These are phyloP conservation scores for Petrocephalus microphthalmus DNA, from an alignment of 2,113 vertebrate species.

Conservation along the genomic window DNA sequence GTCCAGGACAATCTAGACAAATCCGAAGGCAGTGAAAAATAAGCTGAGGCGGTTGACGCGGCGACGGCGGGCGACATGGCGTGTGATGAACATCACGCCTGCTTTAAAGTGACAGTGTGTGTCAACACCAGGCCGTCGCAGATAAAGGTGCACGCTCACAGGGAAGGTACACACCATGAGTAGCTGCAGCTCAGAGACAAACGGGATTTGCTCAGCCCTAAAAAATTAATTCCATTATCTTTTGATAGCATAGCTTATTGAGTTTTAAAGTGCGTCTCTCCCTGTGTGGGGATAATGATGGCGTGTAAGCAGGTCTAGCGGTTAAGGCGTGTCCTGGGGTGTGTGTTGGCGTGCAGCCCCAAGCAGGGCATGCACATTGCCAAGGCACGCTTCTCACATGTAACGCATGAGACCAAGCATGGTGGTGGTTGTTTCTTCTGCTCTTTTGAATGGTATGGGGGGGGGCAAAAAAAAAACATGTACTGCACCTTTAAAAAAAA, in stretches of 20 bases:
- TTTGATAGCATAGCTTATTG: slow-evolving; percentile 61
- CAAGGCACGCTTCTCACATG: background rate
- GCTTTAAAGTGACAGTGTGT: slow-evolving; percentile 13
- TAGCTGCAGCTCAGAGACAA: background rate
- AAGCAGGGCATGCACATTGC: no score
- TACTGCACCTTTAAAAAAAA: background rate
- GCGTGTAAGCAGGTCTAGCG: slow-evolving; percentile 43
- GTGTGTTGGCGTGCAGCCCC: background rate
- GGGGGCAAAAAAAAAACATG: background rate
- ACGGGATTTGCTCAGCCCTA: background rate
- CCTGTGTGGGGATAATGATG: slow-evolving; percentile 55
- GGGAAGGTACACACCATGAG: background rate
- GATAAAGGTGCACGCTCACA: background rate
- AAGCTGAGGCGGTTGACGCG: background rate
- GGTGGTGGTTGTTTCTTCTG: background rate
- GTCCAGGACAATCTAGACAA: background rate
- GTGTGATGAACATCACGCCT: background rate
- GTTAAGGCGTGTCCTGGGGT: background rate
- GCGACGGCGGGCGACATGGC: background rate
- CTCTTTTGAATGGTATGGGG: background rate
- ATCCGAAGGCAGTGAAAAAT: background rate
- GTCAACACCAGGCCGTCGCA: background rate
- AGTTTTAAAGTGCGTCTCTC: slow-evolving; percentile 53
- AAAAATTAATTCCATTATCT: slow-evolving; percentile 18
- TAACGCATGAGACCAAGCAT: background rate